phyloP scores from a whole-genome alignment of 2,113 vertebrate species.

The Phaetusa simplex region DNA sequence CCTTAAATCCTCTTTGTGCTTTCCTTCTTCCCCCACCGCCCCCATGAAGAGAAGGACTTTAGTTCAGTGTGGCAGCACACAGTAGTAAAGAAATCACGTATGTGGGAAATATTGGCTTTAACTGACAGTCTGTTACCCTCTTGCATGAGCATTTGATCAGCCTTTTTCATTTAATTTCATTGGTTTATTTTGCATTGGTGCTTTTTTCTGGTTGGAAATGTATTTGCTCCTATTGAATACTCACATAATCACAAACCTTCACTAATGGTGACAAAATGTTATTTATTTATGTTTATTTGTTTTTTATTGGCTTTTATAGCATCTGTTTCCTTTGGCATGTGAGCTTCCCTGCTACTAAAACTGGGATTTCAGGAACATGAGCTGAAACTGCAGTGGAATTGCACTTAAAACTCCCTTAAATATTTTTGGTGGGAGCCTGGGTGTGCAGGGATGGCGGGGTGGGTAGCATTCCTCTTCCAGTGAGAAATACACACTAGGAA shows the following conservation, averaged over 20 bases:
- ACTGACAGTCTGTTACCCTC: background rate
- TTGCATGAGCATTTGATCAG: background rate
- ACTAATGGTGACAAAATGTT: constrained; percentile 65
- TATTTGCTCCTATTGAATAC: constrained; percentile 5
- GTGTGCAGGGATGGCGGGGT: background rate
- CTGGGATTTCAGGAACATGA: constrained; percentile 8
- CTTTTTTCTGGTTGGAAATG: background rate
- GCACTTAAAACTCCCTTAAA: background rate
- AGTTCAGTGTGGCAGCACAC: background rate
- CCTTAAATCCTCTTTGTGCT: background rate
- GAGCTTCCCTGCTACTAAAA: constrained; percentile 24
- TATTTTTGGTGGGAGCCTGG: background rate
- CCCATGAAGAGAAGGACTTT: background rate
- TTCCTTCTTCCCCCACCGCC: background rate
- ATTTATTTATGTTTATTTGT: constrained; percentile 69
- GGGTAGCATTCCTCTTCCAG: background rate
- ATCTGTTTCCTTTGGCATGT: constrained; percentile 67
- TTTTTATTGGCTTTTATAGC: constrained; percentile 61
- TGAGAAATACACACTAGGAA: constrained; percentile 47
- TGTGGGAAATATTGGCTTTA: background rate
- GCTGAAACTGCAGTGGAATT: background rate
- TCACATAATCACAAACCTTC: constrained; percentile 43
- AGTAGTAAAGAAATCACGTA: fast-evolving
- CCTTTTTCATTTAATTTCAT: background rate
- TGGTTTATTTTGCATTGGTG: background rate